Evolutionary conservation across 2,888 invertebrate species (phyloP).

Genomic region (Harmothoe impar): DNA sequence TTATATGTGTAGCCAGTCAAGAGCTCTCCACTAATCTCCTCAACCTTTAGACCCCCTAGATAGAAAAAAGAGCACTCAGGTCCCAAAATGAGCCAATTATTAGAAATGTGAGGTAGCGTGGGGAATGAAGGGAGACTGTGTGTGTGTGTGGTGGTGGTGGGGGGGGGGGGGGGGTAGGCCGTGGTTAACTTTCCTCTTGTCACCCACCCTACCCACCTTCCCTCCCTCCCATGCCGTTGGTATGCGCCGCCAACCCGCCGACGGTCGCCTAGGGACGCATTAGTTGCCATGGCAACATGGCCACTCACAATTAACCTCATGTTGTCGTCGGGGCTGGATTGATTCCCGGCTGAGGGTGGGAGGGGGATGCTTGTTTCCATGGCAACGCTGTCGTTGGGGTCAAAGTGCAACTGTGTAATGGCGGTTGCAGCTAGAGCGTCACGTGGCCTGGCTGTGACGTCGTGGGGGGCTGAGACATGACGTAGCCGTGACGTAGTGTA

Average conservation of each 20-base stretch:
- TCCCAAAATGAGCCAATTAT: slow-evolving; percentile 3
- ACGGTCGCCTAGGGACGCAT: slow-evolving; percentile 30
- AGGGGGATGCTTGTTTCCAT: neutral
- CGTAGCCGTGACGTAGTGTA: no score
- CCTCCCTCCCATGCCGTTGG: neutral
- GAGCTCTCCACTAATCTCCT: no score
- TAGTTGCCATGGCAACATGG: slow-evolving; percentile 39
- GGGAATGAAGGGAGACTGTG: no score
- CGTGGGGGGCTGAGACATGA: neutral
- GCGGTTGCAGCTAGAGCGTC: neutral
- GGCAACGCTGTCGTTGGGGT: neutral
- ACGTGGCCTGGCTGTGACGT: neutral
- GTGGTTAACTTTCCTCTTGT: neutral
- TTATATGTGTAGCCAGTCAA: no score
- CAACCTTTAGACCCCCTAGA: neutral
- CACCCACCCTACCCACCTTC: neutral
- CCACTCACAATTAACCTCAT: slow-evolving; percentile 39
- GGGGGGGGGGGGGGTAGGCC: neutral
- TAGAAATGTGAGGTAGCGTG: slow-evolving; percentile 19
- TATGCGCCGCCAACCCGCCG: slow-evolving; percentile 8
- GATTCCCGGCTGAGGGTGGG: neutral
- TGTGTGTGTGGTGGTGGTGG: no score
- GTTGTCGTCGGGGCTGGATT: slow-evolving; percentile 28
- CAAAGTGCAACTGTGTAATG: neutral
- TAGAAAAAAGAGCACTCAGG: neutral